phyloP scores from a whole-genome alignment of 2,888 invertebrate species.

The Dicyrtomina minuta region DNA sequence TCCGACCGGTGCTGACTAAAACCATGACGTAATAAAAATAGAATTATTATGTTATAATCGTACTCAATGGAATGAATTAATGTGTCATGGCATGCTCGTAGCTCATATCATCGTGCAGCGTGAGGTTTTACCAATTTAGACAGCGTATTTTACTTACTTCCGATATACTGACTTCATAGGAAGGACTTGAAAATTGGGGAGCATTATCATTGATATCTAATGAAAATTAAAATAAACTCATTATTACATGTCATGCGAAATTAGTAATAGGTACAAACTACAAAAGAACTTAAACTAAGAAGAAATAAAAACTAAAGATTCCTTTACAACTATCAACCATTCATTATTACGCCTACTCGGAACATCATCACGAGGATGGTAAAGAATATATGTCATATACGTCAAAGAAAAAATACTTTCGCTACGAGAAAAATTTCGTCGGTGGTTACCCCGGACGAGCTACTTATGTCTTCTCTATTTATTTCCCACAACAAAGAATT shows the following conservation, averaged over 20 bases:
- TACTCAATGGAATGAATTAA: no score
- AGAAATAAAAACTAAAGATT: no score
- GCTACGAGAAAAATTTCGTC: background rate
- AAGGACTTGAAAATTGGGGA: conserved; percentile 78
- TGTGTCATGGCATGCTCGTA: background rate
- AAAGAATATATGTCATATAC: background rate
- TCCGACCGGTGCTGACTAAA: conserved; percentile 81
- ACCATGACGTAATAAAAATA: conserved; percentile 43
- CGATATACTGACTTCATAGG: conserved; percentile 79
- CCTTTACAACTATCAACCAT: no score
- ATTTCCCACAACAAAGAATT: background rate
- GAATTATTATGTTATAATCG: background rate
- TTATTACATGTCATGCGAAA: background rate
- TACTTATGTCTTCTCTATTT: no score
- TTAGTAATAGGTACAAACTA: no score
- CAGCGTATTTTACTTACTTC: conserved; percentile 67
- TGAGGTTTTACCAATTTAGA: background rate
- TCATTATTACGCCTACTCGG: no score
- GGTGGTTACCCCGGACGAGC: no score
- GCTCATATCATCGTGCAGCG: background rate
- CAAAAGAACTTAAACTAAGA: no score
- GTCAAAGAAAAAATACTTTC: background rate
- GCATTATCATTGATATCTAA: conserved; percentile 86
- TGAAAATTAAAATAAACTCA: background rate
- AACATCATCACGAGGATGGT: background rate